phyloP scores from a whole-genome alignment of 2,888 invertebrate species.

The Cryptus viduatorius region DNA sequence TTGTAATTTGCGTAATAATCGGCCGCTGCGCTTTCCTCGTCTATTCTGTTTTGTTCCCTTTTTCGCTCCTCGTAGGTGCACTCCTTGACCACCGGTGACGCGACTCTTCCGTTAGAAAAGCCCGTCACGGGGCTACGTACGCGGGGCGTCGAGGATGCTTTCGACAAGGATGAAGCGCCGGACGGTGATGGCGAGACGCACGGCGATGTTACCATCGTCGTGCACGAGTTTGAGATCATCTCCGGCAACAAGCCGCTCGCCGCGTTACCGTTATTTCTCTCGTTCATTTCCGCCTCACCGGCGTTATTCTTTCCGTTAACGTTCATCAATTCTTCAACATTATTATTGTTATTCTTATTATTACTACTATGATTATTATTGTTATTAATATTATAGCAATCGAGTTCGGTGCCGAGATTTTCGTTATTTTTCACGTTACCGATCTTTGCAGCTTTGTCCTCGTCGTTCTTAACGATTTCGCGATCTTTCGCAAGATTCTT shows the following conservation, averaged over 20 bases:
- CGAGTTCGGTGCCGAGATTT: conserved; percentile 36
- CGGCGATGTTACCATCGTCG: conserved; percentile 62
- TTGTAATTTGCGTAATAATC: conserved; percentile 75
- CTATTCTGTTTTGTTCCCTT: conserved; percentile 85
- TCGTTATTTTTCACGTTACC: conserved; percentile 48
- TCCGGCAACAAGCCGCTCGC: conserved; percentile 50
- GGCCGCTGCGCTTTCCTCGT: conserved; percentile 74
- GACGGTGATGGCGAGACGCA: conserved; percentile 71
- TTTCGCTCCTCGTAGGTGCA: conserved; percentile 89
- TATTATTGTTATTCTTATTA: conserved; percentile 54
- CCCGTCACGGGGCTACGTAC: conserved; percentile 74
- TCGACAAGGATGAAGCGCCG: conserved; percentile 74
- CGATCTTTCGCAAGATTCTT: conserved; percentile 78
- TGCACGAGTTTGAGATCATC: conserved; percentile 54
- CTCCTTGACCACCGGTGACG: conserved; percentile 87
- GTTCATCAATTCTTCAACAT: conserved; percentile 30
- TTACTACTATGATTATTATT: conserved; percentile 70
- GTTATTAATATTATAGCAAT: conserved; percentile 52
- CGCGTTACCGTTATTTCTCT: conserved; percentile 85
- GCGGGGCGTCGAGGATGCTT: conserved; percentile 78
- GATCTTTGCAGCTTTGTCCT: conserved; percentile 65
- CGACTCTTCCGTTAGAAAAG: conserved; percentile 65
- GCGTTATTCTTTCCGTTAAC: conserved; percentile 33
- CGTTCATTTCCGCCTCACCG: conserved; percentile 82
- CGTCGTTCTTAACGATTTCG: conserved; percentile 76